Evolutionary conservation across 1,140 invertebrate species (phyloP).

Genomic region (Drosophila mauritiana): DNA sequence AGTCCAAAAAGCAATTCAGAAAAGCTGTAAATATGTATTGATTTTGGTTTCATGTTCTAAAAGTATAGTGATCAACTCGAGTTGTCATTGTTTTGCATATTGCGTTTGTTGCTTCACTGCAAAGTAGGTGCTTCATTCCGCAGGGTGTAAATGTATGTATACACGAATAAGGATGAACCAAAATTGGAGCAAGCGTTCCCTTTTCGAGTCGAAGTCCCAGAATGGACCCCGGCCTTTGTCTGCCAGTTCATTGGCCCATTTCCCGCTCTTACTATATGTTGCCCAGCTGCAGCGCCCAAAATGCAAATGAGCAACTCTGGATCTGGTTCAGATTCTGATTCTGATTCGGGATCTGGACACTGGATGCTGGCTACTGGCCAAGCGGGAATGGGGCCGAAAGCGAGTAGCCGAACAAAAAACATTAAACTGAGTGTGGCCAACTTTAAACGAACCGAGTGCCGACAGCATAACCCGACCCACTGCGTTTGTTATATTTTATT

Average conservation of each 20-base stretch:
- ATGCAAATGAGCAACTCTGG: constrained; percentile 61
- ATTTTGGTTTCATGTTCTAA: no score
- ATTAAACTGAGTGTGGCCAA: constrained; percentile 35
- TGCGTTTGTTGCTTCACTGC: not conserved
- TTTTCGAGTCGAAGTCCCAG: constrained; percentile 25
- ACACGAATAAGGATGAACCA: not conserved
- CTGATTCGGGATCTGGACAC: constrained; percentile 23
- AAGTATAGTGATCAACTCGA: constrained; percentile 7
- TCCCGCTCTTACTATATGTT: constrained; percentile 28
- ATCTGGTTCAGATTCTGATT: constrained; percentile 7
- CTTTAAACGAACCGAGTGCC: constrained; percentile 48
- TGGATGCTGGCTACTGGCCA: constrained; percentile 36
- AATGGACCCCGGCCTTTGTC: constrained; percentile 27
- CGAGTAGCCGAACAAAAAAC: constrained; percentile 11
- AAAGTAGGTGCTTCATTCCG: constrained; percentile 11
- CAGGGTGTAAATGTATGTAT: constrained; percentile 2
- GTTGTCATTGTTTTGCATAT: not conserved
- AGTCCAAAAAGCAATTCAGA: no score
- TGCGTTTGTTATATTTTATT: constrained; percentile 81
- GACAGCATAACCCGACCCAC: constrained; percentile 16
- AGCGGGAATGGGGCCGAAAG: not conserved
- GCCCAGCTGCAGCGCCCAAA: constrained; percentile 40
- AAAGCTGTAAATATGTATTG: no score
- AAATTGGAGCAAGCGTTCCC: constrained; percentile 26
- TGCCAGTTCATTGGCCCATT: constrained; percentile 47